Evolutionary conservation across 2,888 invertebrate species (phyloP), one percentile per base, ranked within the genome.

Genomic region (Microplitis manilae): DNA sequence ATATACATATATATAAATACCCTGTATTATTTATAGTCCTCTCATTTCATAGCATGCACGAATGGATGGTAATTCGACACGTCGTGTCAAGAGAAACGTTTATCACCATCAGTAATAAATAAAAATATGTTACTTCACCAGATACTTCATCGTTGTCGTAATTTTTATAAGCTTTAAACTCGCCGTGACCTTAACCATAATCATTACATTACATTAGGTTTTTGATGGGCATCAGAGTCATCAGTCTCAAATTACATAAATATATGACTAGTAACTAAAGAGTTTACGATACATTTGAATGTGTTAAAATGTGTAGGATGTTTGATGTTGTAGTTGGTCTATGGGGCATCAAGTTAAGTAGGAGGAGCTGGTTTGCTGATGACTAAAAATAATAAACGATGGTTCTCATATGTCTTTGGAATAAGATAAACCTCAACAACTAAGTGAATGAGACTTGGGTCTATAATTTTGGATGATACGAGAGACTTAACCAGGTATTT

Each of bases 21-120:
- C 5, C 50, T 50, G 13, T 50, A 30, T 30, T 30, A 30, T 30
- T 30, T 30, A 30, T 30, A 30, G 30, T 50, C 1, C 9, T 50
- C 2, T 50, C 13, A 13, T 50, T 50, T 50, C 50, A 50, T 50
- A 13, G 30, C 50, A 50, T 50, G 50, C 13, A 13, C 50, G 13
- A 13, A 13, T 50, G 13, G 8, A 76, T 39, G 20, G 76, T 71
- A 76, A 76, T 68, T 71, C 67, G 71, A 76, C 67, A 71, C 71
- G 72, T 72, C 40, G 64, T 72, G 41, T 72, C 41, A 41, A 41
- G 17, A 72, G 20, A 41, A 39, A 72, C 72, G 50, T 64, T 64
- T 72, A 72, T 72, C 72, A 72, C 50, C 65, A 65, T 65, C 65
- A 65, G 30, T 65, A 20, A 65, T 7, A 30, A 65, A 65, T 30